These are phyloP conservation scores for Sitodiplosis mosellana DNA, from an alignment of 1,140 invertebrate genomes.

Conservation along the genomic window DNA sequence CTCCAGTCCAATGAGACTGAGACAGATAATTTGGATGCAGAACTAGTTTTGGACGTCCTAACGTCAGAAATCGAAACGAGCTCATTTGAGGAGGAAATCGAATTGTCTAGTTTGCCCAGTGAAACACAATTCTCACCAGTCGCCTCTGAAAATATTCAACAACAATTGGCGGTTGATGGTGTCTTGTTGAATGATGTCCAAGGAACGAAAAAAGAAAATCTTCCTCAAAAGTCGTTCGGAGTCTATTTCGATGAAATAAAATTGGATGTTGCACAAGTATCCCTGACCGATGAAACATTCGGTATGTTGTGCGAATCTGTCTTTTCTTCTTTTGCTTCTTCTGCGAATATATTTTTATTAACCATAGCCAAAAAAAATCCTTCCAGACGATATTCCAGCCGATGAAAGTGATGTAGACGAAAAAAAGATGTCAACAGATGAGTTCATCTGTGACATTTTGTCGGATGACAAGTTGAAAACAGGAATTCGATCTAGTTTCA, in stretches of 20 bases:
- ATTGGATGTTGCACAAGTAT: background rate
- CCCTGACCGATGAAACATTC: background rate
- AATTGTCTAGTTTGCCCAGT: background rate
- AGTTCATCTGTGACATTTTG: background rate
- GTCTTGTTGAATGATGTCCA: background rate
- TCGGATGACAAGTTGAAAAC: constrained; percentile 1
- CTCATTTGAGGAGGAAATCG: background rate
- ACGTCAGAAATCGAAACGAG: background rate
- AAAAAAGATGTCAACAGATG: background rate
- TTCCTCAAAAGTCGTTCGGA: background rate
- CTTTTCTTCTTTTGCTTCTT: background rate
- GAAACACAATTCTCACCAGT: too few relatives aligned
- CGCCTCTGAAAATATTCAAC: too few relatives aligned
- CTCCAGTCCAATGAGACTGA: too few relatives aligned
- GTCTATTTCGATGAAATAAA: background rate
- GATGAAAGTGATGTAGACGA: background rate
- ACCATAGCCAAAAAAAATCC: background rate
- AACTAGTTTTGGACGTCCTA: too few relatives aligned
- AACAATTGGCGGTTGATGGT: too few relatives aligned
- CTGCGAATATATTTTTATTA: background rate
- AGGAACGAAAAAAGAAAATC: background rate
- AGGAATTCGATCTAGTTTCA: background rate
- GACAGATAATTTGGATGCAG: too few relatives aligned
- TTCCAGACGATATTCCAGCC: background rate
- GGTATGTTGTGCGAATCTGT: background rate